Evolutionary conservation across 2,888 invertebrate genomes (phyloP), one percentile per base, ranked within the genome.

Genomic region (Theretra japonica): DNA sequence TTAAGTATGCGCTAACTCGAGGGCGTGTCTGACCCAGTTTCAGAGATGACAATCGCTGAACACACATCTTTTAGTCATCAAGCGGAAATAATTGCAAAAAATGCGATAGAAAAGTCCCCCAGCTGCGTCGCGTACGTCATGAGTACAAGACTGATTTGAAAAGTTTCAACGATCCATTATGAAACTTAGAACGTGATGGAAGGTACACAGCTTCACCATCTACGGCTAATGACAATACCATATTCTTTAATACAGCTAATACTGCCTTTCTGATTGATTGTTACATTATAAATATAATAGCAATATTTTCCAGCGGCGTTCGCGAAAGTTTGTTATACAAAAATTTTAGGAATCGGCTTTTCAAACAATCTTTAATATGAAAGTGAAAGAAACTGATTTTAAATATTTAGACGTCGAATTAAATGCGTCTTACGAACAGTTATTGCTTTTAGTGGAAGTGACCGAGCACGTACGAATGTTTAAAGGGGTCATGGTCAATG

Each of bases 1-100:
- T 86, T 83, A 85, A 81, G 82, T 81, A 84, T 84, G 81, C 81
- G 74, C 73, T 73, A 72, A 73, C 76, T 75, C 75, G 56, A 68
- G 74, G 75, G 74, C 33, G 72, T 72, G 70, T 78, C 76, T 82
- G 84, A 86, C 86, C 84, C 70, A 83, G 76, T 83, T 84, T 72
- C 73, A 73, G 75, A 77, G 75, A 76, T 80, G 81, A 81, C 81
- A 83, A 82, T 79, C 75, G 79, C 77, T 80, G 83, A 81, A 80
- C 79, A 79, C 77, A 82, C 76, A 82, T 82, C 78, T 84, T 83
- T 82, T 75, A 83, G 76, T 79, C 71, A 75, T 76, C 74, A 79
- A 68, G 69, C 73, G 73, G 73, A 76, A 76, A 76, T 76, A 72
- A 76, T 76, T 70, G 73, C 50, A 70, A 68, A 68, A 70, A 76